phyloP scores from a whole-genome alignment of 2,113 vertebrate species.

The Numenius arquata region DNA sequence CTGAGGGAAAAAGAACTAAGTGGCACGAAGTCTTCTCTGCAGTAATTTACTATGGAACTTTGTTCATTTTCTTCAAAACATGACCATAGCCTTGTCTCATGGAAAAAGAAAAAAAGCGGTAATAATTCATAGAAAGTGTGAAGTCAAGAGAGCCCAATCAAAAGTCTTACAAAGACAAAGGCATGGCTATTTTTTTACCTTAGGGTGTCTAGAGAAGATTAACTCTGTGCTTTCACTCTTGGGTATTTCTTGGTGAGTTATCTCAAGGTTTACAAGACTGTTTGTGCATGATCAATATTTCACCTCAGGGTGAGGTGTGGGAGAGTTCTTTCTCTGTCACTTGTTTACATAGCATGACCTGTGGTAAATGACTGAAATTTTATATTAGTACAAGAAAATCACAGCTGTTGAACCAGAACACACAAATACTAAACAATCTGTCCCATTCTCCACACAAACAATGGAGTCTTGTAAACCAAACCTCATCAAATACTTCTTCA shows the following conservation, averaged over 20 bases:
- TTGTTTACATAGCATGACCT: background rate
- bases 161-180: background rate
- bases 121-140: background rate
- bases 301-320: accelerated
- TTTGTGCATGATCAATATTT: background rate
- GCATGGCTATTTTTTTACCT: background rate
- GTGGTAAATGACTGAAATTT: background rate
- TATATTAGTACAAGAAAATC: background rate
- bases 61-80: background rate
- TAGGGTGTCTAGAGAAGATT: background rate
- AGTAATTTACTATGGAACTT: background rate
- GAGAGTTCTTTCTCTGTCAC: background rate
- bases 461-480: background rate
- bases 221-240: background rate
- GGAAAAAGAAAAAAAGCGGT: background rate
- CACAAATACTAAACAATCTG: background rate
- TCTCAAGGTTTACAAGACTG: background rate
- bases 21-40: background rate
- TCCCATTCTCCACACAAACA: background rate
- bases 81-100: background rate
- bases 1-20: background rate
- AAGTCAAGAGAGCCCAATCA: background rate
- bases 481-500: background rate
- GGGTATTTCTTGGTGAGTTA: background rate
- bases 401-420: background rate